phyloP scores from a whole-genome alignment of 2,888 invertebrate species.

The Andrena camellia region DNA sequence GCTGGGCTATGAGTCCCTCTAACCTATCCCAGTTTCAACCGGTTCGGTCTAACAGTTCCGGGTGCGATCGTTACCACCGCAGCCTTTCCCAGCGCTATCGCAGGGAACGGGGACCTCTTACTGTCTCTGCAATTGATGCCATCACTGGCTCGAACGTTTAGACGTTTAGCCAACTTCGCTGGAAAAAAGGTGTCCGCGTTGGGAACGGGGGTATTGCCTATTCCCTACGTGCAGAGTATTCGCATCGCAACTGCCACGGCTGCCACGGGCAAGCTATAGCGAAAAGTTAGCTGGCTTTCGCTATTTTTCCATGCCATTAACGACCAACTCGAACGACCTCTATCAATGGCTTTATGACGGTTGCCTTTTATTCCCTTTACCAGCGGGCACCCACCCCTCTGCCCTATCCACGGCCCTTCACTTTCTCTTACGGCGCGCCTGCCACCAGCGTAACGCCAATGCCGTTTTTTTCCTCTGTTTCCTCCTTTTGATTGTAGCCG shows the following conservation, averaged over 20 bases:
- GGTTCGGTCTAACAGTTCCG: slow-evolving; percentile 39
- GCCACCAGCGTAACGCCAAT: slow-evolving; percentile 27
- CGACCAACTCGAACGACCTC: slow-evolving; percentile 80
- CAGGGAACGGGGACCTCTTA: slow-evolving; percentile 38
- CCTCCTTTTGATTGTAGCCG: neutral
- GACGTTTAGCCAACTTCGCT: slow-evolving; percentile 41
- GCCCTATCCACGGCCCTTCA: slow-evolving; percentile 29
- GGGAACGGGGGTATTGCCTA: slow-evolving; percentile 31
- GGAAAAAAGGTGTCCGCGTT: slow-evolving; percentile 31
- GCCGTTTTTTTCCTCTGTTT: slow-evolving; percentile 5
- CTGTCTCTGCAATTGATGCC: slow-evolving; percentile 51
- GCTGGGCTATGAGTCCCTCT: slow-evolving; percentile 17
- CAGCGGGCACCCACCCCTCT: slow-evolving; percentile 42
- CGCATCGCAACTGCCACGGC: slow-evolving; percentile 60
- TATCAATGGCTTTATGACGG: slow-evolving; percentile 81
- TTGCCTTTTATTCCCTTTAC: slow-evolving; percentile 77
- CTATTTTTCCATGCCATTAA: slow-evolving; percentile 83
- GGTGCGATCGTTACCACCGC: slow-evolving; percentile 43
- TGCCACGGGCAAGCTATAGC: slow-evolving; percentile 49
- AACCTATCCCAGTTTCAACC: slow-evolving; percentile 38
- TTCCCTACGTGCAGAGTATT: slow-evolving; percentile 43
- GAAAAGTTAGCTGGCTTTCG: slow-evolving; percentile 78
- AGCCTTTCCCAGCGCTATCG: slow-evolving; percentile 43
- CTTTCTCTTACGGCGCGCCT: slow-evolving; percentile 36
- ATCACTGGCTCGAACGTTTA: slow-evolving; percentile 41